Conservation (phyloP, 2,797 vertebrate genomes). For the Strix occidentalis region DNA sequence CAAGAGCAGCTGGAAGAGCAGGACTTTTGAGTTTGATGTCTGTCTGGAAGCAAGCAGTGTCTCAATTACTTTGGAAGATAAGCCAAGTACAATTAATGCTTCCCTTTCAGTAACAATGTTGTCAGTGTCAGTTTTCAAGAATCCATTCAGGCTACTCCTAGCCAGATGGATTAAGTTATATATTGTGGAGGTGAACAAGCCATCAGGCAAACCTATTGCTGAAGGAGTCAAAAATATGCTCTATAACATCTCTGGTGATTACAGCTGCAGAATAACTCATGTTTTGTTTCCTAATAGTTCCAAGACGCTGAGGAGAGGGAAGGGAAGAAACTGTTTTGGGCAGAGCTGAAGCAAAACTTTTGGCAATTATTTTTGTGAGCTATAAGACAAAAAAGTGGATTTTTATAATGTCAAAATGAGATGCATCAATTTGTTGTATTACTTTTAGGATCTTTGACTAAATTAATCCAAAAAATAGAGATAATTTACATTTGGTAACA, state of each 20-base stretch:
- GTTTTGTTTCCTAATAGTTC: constrained; percentile 49
- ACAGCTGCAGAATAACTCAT: constrained; percentile 50
- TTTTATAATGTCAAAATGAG: background rate
- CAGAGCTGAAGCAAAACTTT: constrained; percentile 44
- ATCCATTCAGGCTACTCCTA: constrained; percentile 6
- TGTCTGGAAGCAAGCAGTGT: constrained; percentile 20
- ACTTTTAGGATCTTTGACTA: background rate
- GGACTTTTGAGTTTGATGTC: background rate
- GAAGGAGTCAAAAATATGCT: constrained; percentile 43
- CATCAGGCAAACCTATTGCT: constrained; percentile 29
- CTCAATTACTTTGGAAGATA: constrained; percentile 39
- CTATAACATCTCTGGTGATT: constrained; percentile 48
- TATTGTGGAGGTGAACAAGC: background rate
- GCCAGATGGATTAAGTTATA: constrained; percentile 54
- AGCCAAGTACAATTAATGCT: constrained; percentile 52
- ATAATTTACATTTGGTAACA: background rate
- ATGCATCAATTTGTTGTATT: background rate
- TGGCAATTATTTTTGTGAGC: background rate
- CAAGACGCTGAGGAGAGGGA: constrained; percentile 33
- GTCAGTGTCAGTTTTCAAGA: constrained; percentile 41
- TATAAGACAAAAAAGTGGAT: background rate
- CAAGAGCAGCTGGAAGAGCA: constrained; percentile 19
- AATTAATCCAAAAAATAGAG: background rate
- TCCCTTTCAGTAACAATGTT: constrained; percentile 36
- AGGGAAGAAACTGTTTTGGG: constrained; percentile 38